Evolutionary conservation across 23 tunicate species (phyloP).

Genomic region (Phallusia fumigata): DNA sequence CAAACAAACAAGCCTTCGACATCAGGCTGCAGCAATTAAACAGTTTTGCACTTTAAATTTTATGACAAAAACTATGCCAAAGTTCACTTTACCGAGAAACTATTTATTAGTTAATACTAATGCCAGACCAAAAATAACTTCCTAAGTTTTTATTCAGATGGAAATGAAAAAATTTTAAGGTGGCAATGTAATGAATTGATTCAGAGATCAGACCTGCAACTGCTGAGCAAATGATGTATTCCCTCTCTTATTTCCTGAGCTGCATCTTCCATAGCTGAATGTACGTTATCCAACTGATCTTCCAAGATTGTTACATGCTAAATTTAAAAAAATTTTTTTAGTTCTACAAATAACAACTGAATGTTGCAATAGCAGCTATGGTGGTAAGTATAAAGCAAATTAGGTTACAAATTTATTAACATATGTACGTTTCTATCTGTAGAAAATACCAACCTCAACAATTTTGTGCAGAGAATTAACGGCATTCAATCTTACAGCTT

Average conservation of each 20-base stretch:
- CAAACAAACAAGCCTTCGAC: slow-evolving; percentile 80
- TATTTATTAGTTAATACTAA: too few species aligned
- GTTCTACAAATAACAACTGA: too few species aligned
- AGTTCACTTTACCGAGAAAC: too few species aligned
- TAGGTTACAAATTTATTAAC: too few species aligned
- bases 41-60: too few species aligned
- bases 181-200: background rate
- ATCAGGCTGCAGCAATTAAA: slow-evolving; percentile 67
- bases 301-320: slow-evolving; percentile 85
- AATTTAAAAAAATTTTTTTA: background rate
- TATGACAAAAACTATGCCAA: too few species aligned
- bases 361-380: too few species aligned
- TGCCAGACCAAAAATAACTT: too few species aligned
- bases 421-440: background rate
- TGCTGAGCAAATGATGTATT: slow-evolving; percentile 74
- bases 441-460: slow-evolving; percentile 35
- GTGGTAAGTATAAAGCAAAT: too few species aligned
- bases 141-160: too few species aligned
- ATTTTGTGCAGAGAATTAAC: slow-evolving; percentile 90
- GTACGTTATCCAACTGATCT: slow-evolving; percentile 92
- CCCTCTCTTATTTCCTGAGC: slow-evolving; percentile 74
- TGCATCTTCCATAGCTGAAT: slow-evolving; percentile 83
- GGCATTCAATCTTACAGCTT: slow-evolving; percentile 89
- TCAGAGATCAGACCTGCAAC: slow-evolving; percentile 52
- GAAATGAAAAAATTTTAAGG: too few species aligned